These are phyloP conservation scores for Hydropsyche tenuis DNA, from an alignment of 1,140 invertebrate species.

Conservation along the genomic window DNA sequence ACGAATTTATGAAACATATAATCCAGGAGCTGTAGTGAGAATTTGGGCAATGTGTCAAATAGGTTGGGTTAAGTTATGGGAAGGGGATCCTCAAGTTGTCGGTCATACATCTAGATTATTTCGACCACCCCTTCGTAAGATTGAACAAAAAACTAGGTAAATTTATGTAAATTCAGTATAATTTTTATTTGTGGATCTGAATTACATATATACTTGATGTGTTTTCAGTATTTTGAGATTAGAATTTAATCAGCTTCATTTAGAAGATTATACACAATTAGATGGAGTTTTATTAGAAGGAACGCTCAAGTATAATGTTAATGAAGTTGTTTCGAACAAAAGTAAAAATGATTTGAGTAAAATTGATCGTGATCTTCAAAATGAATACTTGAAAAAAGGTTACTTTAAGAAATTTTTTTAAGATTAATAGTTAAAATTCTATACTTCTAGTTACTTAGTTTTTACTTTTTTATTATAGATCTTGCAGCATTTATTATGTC, in stretches of 20 bases:
- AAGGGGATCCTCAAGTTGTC: conserved; percentile 70
- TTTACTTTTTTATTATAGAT: conserved; percentile 30
- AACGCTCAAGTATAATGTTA: conserved; percentile 44
- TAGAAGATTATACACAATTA: conserved; percentile 88
- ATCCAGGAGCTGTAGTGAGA: conserved; percentile 84
- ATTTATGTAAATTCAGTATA: conserved; percentile 47
- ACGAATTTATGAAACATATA: conserved; percentile 87
- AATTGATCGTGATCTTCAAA: not conserved
- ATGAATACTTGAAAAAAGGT: too few species aligned
- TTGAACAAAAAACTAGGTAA: conserved; percentile 71
- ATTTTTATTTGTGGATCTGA: not conserved
- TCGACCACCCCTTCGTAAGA: conserved; percentile 71
- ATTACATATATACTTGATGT: conserved; percentile 25
- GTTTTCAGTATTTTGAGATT: conserved; percentile 73
- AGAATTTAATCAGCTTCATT: conserved; percentile 81
- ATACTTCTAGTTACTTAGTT: not conserved
- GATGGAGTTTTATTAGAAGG: conserved; percentile 83
- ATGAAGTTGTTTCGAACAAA: conserved; percentile 15
- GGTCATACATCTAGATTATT: conserved; percentile 75
- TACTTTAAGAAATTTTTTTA: too few species aligned
- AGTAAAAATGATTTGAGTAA: not conserved
- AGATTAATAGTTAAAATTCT: too few species aligned
- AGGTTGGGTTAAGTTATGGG: conserved; percentile 80
- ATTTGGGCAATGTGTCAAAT: conserved; percentile 72
- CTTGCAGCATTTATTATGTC: conserved; percentile 42